Evolutionary conservation across 2,113 vertebrate species (phyloP).

Genomic region (Chaenocephalus aceratus): DNA sequence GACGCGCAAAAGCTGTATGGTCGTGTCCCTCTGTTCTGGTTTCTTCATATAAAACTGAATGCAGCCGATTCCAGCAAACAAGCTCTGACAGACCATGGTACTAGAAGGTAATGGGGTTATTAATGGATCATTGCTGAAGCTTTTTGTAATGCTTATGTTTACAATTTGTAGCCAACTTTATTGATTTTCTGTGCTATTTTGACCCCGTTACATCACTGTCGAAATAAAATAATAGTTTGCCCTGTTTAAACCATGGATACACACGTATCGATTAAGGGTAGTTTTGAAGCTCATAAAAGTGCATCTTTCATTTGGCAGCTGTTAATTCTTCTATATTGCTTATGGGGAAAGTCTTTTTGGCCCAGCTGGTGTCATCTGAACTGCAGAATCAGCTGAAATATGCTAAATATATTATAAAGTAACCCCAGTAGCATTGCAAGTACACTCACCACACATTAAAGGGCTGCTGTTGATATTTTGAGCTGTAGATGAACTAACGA

Average conservation of each 20-base stretch:
- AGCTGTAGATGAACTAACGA: not conserved
- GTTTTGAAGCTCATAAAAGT: no score
- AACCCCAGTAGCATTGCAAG: not conserved
- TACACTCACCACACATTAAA: no score
- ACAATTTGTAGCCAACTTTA: not conserved
- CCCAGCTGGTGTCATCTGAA: not conserved
- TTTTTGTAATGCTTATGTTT: not conserved
- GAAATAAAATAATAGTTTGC: not conserved
- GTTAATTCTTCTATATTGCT: no score
- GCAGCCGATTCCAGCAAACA: not conserved
- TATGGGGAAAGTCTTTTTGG: not conserved
- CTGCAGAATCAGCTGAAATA: not conserved
- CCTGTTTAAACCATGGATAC: not conserved
- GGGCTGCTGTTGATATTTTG: no score
- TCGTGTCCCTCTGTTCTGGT: not conserved
- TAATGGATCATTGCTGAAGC: slow-evolving; percentile 1
- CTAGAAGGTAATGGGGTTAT: not conserved
- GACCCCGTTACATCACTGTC: not conserved
- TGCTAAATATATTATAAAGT: not conserved
- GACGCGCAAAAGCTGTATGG: not conserved
- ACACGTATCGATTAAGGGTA: not conserved
- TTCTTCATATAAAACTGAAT: not conserved
- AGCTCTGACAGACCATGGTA: not conserved
- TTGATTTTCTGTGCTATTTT: not conserved
- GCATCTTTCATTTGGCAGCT: no score